A percentile compares a stretch with the other conserved stretches of the same genome.
Evolutionary conservation across 30 jellyfish, hydroid and myxozoan genomes (phyloP).

Genomic region (Hydractinia echinata): DNA sequence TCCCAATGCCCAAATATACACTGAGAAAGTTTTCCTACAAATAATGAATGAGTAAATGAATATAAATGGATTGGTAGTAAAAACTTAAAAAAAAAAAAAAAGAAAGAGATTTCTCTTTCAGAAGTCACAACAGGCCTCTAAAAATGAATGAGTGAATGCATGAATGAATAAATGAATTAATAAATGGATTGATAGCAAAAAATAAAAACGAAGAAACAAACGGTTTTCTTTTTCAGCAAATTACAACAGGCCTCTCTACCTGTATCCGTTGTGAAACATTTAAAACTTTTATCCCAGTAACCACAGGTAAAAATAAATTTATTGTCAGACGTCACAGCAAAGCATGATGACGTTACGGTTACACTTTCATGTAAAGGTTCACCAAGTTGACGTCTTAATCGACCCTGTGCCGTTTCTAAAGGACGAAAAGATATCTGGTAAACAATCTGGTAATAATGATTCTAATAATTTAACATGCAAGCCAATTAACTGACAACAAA

Average conservation of each 20-base stretch:
- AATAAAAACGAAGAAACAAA: no score
- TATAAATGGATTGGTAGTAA: not conserved
- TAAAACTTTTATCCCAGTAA: slow-evolving; percentile 97
- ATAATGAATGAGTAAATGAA: no score
- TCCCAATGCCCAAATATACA: slow-evolving; percentile 96
- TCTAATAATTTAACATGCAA: not conserved
- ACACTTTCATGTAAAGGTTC: slow-evolving; percentile 94
- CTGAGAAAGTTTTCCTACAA: slow-evolving; percentile 75
- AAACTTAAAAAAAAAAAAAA: not conserved
- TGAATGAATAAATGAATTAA: no score
- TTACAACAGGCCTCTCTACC: slow-evolving; percentile 34
- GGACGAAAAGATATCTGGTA: not conserved
- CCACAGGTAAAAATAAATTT: slow-evolving; percentile 91
- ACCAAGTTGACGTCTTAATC: slow-evolving; percentile 78
- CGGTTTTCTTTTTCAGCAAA: no score
- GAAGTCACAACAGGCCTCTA: not conserved
- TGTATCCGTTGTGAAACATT: slow-evolving; percentile 87
- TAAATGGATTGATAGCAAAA: not conserved
- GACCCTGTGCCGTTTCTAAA: slow-evolving; percentile 63
- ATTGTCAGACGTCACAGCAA: slow-evolving; percentile 83
- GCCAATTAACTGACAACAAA: not conserved
- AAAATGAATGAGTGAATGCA: not conserved
- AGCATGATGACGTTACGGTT: slow-evolving; percentile 69
- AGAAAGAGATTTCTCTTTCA: not conserved
- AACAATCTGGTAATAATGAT: not conserved